Conservation (phyloP, 1,140 invertebrate species). For the Episyrphus balteatus region DNA sequence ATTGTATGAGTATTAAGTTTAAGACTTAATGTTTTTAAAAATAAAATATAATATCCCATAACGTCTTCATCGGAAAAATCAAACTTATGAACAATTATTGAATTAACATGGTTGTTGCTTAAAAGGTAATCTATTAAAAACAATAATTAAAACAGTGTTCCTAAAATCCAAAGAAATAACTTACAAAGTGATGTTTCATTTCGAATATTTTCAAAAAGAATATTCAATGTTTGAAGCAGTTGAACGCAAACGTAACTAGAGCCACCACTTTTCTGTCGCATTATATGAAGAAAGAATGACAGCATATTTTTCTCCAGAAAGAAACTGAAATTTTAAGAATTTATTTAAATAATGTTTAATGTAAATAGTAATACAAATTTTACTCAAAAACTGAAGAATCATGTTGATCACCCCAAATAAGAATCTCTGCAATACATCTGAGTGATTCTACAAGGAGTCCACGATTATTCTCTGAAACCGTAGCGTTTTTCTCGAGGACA, state of each 20-base stretch:
- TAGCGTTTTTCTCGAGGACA: slow-evolving; percentile 92
- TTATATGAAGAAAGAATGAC: slow-evolving; percentile 92
- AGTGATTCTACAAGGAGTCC: slow-evolving; percentile 93
- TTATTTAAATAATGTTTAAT: not conserved
- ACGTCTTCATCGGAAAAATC: slow-evolving; percentile 99
- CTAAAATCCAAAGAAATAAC: no score
- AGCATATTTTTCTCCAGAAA: slow-evolving; percentile 99
- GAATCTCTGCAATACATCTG: slow-evolving; percentile 93
- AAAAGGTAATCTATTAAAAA: slow-evolving; percentile 87
- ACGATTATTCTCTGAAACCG: slow-evolving; percentile 89
- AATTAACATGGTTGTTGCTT: slow-evolving; percentile 99
- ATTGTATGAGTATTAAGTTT: slow-evolving; percentile 98
- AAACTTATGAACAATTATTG: slow-evolving; percentile 98
- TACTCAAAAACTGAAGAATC: slow-evolving; percentile 99
- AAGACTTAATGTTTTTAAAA: slow-evolving; percentile 93
- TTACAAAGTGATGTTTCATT: slow-evolving; percentile 98
- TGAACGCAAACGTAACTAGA: slow-evolving; percentile 94
- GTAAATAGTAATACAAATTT: slow-evolving; percentile 37
- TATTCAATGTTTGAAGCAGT: slow-evolving; percentile 94
- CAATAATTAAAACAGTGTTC: not conserved
- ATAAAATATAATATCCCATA: slow-evolving; percentile 99
- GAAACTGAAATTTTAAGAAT: slow-evolving; percentile 57
- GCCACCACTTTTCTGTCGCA: slow-evolving; percentile 91
- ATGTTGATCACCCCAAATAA: slow-evolving; percentile 99
- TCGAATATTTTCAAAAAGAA: slow-evolving; percentile 97